Base-by-base conservation (phyloP, 2,888 invertebrate genomes). In the Hirtodrosophila histrioides region DNA sequence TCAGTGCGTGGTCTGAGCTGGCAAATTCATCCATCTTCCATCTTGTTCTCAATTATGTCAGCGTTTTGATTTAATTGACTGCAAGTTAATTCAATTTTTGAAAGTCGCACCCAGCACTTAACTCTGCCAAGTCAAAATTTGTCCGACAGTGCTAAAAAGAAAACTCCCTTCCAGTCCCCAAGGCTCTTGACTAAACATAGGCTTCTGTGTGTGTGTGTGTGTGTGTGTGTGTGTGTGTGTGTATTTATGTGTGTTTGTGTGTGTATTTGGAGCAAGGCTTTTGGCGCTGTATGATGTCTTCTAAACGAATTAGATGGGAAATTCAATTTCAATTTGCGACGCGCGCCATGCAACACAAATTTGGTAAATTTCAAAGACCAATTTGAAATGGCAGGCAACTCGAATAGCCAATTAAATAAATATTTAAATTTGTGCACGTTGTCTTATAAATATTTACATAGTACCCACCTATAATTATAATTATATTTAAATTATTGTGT, bases 11-110 rank as follows among this genome's bases (percentile, higher is more conserved):
- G 24, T 23, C 2, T 10, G 7, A 17, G 43, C 31, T 33, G 35
- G n/a, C 49, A 23, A 55, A 29, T 24, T 40, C 9, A 31, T 46
- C 33, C 58, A 49, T 64, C 23, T 61, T 43, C 67, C 69, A 72
- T 66, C 69, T 69, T 73, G 54, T 49, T 66, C 72, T 84, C 79
- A 86, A 81, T 86, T 83, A 83, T 71, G 72, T 67, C 75, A 81
- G 71, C 79, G 77, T 81, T 86, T 85, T 83, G 81, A 86, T 85
- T 79, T 85, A 86, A 86, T 86, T 86, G 85, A 79, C 81, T 72
- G 67, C 69, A 67, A 72, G 71, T 57, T 86, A 86, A 84, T 84
- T 84, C 78, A 75, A 84, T 84, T 84, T 82, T 57, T 31, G 46
- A 43, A 39, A 58, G 40, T 62, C 46, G 58, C 66, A 63, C 57